Evolutionary conservation across 2,888 invertebrate genomes (phyloP).

Genomic region (Mylabris sibirica): DNA sequence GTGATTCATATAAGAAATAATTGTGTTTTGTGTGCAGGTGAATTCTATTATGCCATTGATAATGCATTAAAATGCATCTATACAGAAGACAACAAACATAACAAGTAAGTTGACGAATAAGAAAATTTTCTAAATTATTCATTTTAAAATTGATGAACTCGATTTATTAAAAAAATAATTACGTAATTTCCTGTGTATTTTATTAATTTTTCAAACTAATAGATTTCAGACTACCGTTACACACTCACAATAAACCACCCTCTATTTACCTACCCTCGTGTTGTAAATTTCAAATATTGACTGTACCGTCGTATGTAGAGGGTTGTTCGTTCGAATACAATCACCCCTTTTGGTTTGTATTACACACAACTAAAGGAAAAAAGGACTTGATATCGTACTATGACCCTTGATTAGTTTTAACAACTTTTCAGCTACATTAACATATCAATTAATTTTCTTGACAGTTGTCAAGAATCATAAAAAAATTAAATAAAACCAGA

Average conservation of each 20-base stretch:
- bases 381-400: background rate
- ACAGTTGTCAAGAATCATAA: background rate
- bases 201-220: background rate
- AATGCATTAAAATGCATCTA: constrained; percentile 2
- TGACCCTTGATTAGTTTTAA: constrained; percentile 5
- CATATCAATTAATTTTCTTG: background rate
- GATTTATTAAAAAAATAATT: background rate
- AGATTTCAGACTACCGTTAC: background rate
- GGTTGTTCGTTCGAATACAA: constrained; percentile 2
- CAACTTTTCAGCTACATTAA: background rate
- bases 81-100: background rate
- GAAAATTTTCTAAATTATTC: background rate
- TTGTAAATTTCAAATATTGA: constrained; percentile 21
- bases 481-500: background rate
- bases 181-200: constrained; percentile 6
- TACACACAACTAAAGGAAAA: background rate
- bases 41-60: background rate
- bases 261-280: constrained; percentile 11
- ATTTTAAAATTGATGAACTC: background rate
- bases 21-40: constrained; percentile 14
- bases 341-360: background rate
- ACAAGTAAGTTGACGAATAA: constrained; percentile 13
- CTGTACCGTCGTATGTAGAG: background rate
- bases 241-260: background rate
- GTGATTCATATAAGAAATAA: constrained; percentile 17